Evolutionary conservation across 64 coral and sea anemone genomes (phyloP), one percentile per base, ranked within the genome.

Genomic region (Anthopleura sola): DNA sequence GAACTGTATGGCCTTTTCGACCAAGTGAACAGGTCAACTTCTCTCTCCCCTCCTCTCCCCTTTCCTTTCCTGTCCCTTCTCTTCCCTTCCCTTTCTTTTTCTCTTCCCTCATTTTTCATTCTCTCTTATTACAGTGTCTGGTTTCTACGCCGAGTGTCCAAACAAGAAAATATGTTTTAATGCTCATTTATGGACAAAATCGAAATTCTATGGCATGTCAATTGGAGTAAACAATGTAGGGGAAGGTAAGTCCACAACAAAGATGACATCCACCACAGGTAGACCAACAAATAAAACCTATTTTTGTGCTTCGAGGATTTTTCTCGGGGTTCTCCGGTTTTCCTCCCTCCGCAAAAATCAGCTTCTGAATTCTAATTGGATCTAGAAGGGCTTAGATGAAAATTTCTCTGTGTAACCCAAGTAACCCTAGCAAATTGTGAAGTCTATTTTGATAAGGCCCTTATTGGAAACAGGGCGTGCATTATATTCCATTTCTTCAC

Each of bases 121-220:
- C 89, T 53, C 21, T 39, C 69, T 86, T 90, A 36, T 86, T 87
- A 12, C 81, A 99, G 97, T 99, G 31, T 99, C 97, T 71, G 92
- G 92, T 86, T 99, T 99, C 85, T 99, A 99, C 82, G 97, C 93
- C 29, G 97, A 99, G 78, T 99, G 97, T 71, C 97, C 90, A 18
- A 85, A 89, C 56, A 99, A 95, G 86, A 94, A 90, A 33, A 83
- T 95, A 20, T 99, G 97, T 90, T 95, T 99, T 33, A 99, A 99
- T 64, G 93, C 78, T 20, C 90, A 94, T 49, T 66, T 99, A 86
- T 99, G 97, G 97, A 99, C 97, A 14, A 99, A 94, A 50, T 99
- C 97, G 4, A 99, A 95, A 37, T 99, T 99, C 55, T 99, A 99
- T 49, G 97, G 97, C 32, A 99, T 99, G 97, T 99, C 97, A 33